A percentile compares a stretch with the other conserved stretches of the same genome.
phyloP scores from a whole-genome alignment of 2,888 invertebrate genomes.

The Himalopsyche anomala region DNA sequence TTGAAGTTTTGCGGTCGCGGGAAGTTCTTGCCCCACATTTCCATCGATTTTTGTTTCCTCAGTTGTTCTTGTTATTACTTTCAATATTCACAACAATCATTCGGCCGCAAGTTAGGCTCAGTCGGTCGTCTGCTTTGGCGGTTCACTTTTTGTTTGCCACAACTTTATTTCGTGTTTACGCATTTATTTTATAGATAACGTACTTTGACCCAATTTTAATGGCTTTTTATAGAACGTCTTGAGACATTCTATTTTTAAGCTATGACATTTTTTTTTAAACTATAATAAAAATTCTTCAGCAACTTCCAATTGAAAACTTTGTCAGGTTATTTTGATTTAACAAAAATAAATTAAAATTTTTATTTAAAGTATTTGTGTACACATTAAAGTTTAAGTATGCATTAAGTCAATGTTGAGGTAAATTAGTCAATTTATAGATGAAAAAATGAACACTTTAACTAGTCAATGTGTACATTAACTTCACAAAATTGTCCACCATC shows the following conservation, averaged over 20 bases:
- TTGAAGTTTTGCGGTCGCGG: constrained; percentile 67
- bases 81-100: constrained; percentile 60
- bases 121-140: constrained; percentile 1
- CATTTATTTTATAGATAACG: constrained; percentile 50
- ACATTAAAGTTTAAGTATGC: too few species aligned
- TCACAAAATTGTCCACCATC: too few species aligned
- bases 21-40: constrained; percentile 78
- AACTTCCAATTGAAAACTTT: constrained; percentile 9
- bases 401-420: too few species aligned
- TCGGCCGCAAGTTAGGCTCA: constrained; percentile 27
- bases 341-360: too few species aligned
- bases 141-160: constrained; percentile 53
- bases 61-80: constrained; percentile 78
- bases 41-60: constrained; percentile 79
- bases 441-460: too few species aligned
- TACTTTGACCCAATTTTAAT: constrained; percentile 22
- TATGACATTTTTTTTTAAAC: not conserved
- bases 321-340: not conserved
- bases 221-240: not conserved
- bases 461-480: too few species aligned
- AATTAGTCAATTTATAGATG: too few species aligned
- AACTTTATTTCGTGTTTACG: constrained; percentile 51
- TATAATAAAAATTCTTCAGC: not conserved
- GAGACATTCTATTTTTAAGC: constrained; percentile 39
- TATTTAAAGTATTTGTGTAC: too few species aligned